Evolutionary conservation across 2,113 vertebrate species (phyloP).

Genomic region (Syrmaticus mikado): DNA sequence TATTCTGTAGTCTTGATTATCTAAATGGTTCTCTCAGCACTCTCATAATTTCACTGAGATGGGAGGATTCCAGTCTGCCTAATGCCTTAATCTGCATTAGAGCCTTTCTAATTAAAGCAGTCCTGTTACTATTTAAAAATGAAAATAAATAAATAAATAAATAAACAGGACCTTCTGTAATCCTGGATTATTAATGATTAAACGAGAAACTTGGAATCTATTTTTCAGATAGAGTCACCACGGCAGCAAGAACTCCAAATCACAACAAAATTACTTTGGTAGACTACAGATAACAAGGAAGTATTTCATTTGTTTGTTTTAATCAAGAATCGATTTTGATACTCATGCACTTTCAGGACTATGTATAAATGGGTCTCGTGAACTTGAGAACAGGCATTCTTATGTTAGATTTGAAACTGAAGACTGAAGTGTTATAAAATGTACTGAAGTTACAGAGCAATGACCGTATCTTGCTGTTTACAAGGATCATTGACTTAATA

Average conservation of each 20-base stretch:
- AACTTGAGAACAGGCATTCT: not conserved
- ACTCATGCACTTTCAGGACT: not conserved
- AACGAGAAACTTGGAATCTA: slow-evolving; percentile 14
- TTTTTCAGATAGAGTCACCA: not conserved
- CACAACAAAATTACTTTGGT: not conserved
- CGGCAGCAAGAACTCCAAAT: not conserved
- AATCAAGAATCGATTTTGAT: not conserved
- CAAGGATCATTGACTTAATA: not conserved
- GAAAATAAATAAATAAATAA: not conserved
- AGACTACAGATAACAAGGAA: not conserved
- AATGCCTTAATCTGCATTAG: slow-evolving; percentile 73
- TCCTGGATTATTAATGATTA: slow-evolving; percentile 42
- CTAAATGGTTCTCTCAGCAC: slow-evolving; percentile 26
- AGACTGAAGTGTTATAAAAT: not conserved
- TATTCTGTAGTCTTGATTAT: slow-evolving; percentile 3
- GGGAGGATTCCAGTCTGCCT: slow-evolving; percentile 46
- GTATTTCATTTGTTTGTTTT: not conserved
- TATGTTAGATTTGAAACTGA: not conserved
- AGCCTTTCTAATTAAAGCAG: slow-evolving; percentile 77
- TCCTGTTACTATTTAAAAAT: not conserved
- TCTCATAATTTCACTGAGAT: slow-evolving; percentile 34
- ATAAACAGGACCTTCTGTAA: not conserved
- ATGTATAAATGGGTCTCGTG: not conserved
- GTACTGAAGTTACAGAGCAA: not conserved
- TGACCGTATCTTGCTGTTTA: not conserved